Evolutionary conservation across 2,888 invertebrate genomes (phyloP).

Genomic region (Cataglyphis rosenhaueri): DNA sequence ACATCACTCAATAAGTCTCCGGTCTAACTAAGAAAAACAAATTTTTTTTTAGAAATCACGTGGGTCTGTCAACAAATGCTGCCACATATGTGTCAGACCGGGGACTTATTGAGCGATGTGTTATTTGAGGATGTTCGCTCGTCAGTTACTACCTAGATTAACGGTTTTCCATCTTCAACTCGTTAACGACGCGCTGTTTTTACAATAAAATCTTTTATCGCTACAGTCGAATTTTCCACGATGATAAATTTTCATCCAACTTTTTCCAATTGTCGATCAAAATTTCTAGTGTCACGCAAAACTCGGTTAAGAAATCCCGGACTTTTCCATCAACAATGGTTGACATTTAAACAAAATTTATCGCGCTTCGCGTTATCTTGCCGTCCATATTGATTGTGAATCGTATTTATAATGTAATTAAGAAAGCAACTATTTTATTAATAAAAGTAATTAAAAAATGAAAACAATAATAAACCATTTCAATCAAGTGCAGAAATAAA

Average conservation of each 20-base stretch:
- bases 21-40: too few relatives aligned
- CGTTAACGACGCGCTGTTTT: constrained; percentile 12
- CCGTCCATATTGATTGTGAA: neutral
- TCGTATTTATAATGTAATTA: neutral
- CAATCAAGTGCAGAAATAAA: neutral
- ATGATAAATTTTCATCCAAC: constrained; percentile 22
- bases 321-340: neutral
- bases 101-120: too few relatives aligned
- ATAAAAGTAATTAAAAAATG: neutral
- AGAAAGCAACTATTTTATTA: neutral
- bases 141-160: constrained; percentile 7
- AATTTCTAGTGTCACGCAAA: too few relatives aligned
- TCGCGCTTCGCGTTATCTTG: neutral
- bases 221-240: constrained; percentile 29
- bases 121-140: neutral
- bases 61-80: too few relatives aligned
- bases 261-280: neutral
- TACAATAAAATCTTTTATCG: constrained; percentile 20
- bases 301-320: neutral
- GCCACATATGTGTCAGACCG: too few relatives aligned
- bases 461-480: neutral
- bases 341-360: neutral
- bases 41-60: too few relatives aligned
- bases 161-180: neutral
- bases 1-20: too few relatives aligned